phyloP scores from a whole-genome alignment of 92 coral and sea anemone species.

The Bergia sp. region DNA sequence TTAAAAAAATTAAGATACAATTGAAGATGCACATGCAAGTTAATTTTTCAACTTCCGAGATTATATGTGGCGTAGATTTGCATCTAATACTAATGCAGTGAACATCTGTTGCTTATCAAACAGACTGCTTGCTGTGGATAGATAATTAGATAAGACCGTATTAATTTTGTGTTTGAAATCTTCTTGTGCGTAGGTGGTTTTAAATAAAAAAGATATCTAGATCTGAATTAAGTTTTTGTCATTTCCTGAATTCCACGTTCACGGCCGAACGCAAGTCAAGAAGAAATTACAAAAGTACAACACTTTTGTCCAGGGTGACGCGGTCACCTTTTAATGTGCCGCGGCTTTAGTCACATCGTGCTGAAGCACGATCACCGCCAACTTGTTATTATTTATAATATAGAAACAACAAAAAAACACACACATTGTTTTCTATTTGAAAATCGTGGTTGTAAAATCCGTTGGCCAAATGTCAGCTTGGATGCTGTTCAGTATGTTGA shows the following conservation, averaged over 20 bases:
- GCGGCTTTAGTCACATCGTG: background rate
- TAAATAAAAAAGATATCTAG: conserved; percentile 11
- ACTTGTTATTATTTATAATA: background rate
- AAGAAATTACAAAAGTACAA: background rate
- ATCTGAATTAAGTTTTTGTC: conserved; percentile 28
- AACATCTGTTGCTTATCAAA: background rate
- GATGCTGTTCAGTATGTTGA: background rate
- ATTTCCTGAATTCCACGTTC: conserved; percentile 1
- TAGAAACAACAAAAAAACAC: background rate
- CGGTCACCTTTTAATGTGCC: background rate
- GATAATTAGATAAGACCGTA: background rate
- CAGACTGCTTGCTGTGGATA: background rate
- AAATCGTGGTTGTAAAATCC: background rate
- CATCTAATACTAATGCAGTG: background rate
- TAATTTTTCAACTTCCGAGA: background rate
- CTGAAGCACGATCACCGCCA: background rate
- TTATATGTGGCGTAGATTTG: background rate
- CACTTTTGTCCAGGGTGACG: background rate
- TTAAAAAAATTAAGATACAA: background rate
- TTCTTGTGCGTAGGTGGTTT: conserved; percentile 30
- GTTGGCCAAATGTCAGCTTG: background rate
- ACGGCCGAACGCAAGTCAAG: background rate
- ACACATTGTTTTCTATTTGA: background rate
- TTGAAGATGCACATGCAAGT: background rate
- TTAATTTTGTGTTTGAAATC: conserved; percentile 14